Base-by-base conservation (phyloP, 2,797 vertebrate genomes). In the Ctenosaura bakeri region DNA sequence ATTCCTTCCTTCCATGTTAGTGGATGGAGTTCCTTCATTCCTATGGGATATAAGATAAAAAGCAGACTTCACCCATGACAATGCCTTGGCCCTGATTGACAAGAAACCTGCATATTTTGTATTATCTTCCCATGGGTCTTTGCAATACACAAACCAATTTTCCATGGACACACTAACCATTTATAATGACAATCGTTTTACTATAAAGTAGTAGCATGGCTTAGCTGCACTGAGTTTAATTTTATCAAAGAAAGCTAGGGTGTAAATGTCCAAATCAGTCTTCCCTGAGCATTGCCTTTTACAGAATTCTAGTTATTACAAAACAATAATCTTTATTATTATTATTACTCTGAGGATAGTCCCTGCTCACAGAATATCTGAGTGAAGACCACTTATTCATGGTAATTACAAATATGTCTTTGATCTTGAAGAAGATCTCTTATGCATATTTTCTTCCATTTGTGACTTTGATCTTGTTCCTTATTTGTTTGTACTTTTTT, bases 361-460 rank as follows among this genome's bases (percentile, higher is more conserved):
- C 92, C 95, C 92, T 80, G 77, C 20, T 0, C 92, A 93, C 90
- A 93, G 96, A 94, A 95, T 92, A 94, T 95, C 96, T 95, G 94
- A 79, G 94, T 93, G 96, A 97, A 96, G 94, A 92, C 88, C 5
- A 95, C 94, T 96, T 95, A 96, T 94, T 96, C 96, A 95, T 94
- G 94, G 95, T 94, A 97, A 97, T 97, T 97, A 96, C 26, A 0
- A 93, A 96, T 95, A 93, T 93, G 91, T 96, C 97, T 97, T 97
- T 97, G 97, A 97, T 97, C 97, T 97, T 96, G 91, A 95, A 95
- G 94, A 96, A 96, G 96, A 96, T 96, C 96, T 97, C 96, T 97
- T 94, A 95, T 97, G 97, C 95, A 97, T 97, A 97, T 97, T 97
- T 97, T 97, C 97, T 97, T 96, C 96, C 97, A 96, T 97, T 97